Evolutionary conservation across 2,113 vertebrate genomes (phyloP).

Genomic region (Embiotoca jacksoni): DNA sequence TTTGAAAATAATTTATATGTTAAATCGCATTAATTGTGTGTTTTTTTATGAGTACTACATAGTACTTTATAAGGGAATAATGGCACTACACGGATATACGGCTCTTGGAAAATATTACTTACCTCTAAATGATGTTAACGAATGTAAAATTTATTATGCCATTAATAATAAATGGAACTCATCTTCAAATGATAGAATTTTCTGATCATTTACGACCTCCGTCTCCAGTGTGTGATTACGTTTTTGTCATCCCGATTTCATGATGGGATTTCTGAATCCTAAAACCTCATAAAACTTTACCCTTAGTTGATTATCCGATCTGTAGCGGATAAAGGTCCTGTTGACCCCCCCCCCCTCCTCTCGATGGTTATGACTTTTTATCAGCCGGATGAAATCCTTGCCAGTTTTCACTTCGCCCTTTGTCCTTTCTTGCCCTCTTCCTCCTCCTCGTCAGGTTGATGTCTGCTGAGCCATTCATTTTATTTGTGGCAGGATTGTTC

Average conservation of each 20-base stretch:
- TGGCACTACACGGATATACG: slow-evolving; percentile 1
- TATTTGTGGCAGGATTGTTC: slow-evolving; percentile 70
- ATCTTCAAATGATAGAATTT: neutral
- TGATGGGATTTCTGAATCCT: neutral
- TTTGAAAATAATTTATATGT: slow-evolving; percentile 9
- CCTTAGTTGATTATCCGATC: neutral
- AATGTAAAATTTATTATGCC: slow-evolving; percentile 31
- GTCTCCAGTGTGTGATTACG: neutral
- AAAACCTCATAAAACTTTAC: no score
- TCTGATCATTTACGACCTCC: neutral
- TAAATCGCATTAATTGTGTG: neutral
- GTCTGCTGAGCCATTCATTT: slow-evolving; percentile 72
- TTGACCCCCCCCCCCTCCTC: slow-evolving; percentile 12
- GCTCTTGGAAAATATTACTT: slow-evolving; percentile 8
- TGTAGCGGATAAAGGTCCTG: neutral
- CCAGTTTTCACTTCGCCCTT: slow-evolving; percentile 3
- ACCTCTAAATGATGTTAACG: neutral
- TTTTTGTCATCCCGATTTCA: neutral
- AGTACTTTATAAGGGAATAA: neutral
- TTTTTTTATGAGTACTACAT: neutral
- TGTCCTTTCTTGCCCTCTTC: slow-evolving; percentile 25
- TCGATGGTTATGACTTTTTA: slow-evolving; percentile 32
- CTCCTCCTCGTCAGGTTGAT: neutral
- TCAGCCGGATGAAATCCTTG: slow-evolving; percentile 16
- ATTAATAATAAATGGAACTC: slow-evolving; percentile 47